phyloP scores from a whole-genome alignment of 2,113 vertebrate species.

The Podocnemis expansa region DNA sequence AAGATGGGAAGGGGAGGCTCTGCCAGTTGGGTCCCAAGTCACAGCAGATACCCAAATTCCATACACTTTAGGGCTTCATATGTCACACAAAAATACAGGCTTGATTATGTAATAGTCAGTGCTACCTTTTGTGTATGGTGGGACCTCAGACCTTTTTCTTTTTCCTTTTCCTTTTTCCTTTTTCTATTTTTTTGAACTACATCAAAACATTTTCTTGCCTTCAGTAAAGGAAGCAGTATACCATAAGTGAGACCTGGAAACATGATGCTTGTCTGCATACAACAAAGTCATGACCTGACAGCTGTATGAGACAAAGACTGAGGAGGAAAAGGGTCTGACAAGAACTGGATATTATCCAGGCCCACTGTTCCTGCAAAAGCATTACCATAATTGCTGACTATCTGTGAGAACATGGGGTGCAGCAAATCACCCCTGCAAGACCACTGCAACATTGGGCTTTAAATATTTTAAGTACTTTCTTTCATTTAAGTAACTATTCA shows the following conservation, averaged over 20 bases:
- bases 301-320: rapidly evolving
- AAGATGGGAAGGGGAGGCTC: rapidly evolving
- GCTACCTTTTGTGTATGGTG: rapidly evolving
- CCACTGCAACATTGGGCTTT: not conserved
- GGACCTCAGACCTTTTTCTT: not conserved
- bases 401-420: not conserved
- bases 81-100: not conserved
- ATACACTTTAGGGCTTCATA: not conserved
- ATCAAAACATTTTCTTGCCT: rapidly evolving
- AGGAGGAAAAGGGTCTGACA: rapidly evolving
- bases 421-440: not conserved
- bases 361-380: not conserved
- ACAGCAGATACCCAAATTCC: not conserved
- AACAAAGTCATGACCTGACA: rapidly evolving
- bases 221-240: not conserved
- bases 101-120: not conserved
- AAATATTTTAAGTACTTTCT: not conserved
- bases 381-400: not conserved
- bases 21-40: not conserved
- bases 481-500: not conserved
- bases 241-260: not conserved
- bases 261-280: rapidly evolving
- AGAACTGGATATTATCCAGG: rapidly evolving
- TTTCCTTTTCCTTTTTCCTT: not conserved
- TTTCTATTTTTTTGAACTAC: not conserved